Evolutionary conservation across 2,113 vertebrate species (phyloP).

Genomic region (Seriola aureovittata): DNA sequence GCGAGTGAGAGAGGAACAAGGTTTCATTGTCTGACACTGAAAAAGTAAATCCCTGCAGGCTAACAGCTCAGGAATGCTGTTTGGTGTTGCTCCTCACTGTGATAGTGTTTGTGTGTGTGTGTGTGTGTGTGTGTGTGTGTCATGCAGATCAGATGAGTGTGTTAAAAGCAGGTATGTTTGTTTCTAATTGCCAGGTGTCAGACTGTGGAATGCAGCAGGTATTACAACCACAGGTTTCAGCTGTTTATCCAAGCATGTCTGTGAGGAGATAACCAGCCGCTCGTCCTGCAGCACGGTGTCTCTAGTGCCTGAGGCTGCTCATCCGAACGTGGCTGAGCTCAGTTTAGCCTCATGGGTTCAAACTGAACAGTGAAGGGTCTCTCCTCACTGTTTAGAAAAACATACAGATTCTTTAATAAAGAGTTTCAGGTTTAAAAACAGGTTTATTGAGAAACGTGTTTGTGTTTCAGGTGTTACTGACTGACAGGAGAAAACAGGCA

Average conservation of each 20-base stretch:
- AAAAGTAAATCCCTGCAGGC: conserved; percentile 60
- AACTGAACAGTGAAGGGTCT: too few relatives aligned
- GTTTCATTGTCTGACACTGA: conserved; percentile 67
- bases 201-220: conserved; percentile 61
- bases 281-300: too few relatives aligned
- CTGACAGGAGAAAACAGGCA: too few relatives aligned
- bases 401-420: neutral
- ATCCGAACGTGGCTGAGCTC: neutral
- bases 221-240: conserved; percentile 25
- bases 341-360: neutral
- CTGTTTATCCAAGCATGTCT: too few relatives aligned
- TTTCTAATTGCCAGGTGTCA: conserved; percentile 21
- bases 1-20: conserved; percentile 49
- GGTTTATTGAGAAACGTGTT: neutral
- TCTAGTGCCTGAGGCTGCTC: neutral
- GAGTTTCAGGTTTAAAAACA: neutral
- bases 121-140: neutral
- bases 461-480: too few relatives aligned
- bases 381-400: neutral
- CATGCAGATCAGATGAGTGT: neutral
- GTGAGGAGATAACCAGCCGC: too few relatives aligned
- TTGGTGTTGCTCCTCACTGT: conserved; percentile 38
- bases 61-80: conserved; percentile 67
- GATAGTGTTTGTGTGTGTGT: neutral
- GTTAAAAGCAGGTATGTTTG: conserved; percentile 16